A percentile compares a stretch with the other conserved stretches of the same genome.
Evolutionary conservation across 2,797 vertebrate genomes (phyloP).

Genomic region (Periparus ater): DNA sequence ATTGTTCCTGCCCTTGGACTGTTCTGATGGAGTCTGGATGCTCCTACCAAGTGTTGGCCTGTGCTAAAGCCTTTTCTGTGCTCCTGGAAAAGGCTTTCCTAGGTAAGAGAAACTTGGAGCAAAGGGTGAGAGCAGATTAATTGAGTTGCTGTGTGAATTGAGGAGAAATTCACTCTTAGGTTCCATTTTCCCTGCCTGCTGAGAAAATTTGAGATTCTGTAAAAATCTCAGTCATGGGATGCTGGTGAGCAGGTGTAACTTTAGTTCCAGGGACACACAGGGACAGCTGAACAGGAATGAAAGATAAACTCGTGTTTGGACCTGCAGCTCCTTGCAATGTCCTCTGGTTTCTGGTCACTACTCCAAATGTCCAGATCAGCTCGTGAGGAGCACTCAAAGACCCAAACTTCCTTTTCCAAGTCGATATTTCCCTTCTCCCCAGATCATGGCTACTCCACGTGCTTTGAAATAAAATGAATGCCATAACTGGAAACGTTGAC

Average conservation of each 20-base stretch:
- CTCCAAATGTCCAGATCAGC: too few relatives aligned
- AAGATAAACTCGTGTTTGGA: accelerated
- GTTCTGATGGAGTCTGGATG: background rate
- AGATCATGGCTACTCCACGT: accelerated
- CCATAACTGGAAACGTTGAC: background rate
- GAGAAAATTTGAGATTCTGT: background rate
- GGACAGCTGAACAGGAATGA: background rate
- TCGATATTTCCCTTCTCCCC: background rate
- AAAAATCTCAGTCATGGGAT: accelerated
- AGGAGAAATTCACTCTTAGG: accelerated
- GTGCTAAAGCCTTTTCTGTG: background rate
- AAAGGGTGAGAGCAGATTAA: background rate
- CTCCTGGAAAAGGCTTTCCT: background rate
- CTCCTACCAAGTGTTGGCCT: background rate
- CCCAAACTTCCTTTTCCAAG: background rate
- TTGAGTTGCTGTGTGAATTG: background rate
- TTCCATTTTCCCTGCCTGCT: accelerated
- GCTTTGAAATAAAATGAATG: background rate
- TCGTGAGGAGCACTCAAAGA: background rate
- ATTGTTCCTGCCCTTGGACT: background rate
- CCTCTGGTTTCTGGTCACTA: background rate
- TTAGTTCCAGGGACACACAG: background rate
- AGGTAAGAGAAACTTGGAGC: background rate
- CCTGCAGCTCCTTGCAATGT: background rate
- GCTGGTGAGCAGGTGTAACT: background rate